phyloP scores from a whole-genome alignment of 2,888 invertebrate genomes.

The Chloroclystis v-ata region DNA sequence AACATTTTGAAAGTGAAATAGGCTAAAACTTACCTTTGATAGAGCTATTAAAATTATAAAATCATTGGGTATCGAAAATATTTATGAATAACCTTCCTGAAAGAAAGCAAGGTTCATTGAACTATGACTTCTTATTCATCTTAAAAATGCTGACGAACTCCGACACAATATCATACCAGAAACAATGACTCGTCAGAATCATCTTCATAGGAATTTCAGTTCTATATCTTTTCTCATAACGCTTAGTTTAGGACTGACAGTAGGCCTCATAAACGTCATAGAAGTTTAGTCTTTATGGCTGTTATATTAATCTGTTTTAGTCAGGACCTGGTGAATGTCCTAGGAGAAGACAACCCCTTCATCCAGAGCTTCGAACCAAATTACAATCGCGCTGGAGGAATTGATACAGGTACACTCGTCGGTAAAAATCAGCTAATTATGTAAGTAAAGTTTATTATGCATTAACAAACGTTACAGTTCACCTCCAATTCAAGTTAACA shows the following conservation, averaged over 20 bases:
- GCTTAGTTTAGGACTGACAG: constrained; percentile 32
- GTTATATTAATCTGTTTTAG: constrained; percentile 33
- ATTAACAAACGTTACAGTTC: too few species aligned
- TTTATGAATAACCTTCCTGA: too few species aligned
- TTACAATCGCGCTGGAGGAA: constrained; percentile 65
- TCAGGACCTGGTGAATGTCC: constrained; percentile 69
- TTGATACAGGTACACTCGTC: constrained; percentile 54
- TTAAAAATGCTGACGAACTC: not conserved
- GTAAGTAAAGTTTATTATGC: too few species aligned
- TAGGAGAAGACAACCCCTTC: constrained; percentile 76
- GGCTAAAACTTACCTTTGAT: too few species aligned
- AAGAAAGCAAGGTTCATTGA: not conserved
- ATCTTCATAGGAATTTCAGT: constrained; percentile 1
- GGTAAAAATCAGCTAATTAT: too few species aligned
- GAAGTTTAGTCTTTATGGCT: constrained; percentile 7
- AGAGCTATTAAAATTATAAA: too few species aligned
- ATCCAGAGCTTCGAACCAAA: constrained; percentile 73
- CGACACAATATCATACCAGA: not conserved
- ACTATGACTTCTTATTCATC: too few species aligned
- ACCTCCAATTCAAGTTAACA: too few species aligned
- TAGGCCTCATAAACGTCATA: not conserved
- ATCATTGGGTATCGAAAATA: too few species aligned
- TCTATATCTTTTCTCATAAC: not conserved
- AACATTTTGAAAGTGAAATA: too few species aligned
- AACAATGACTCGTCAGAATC: not conserved